A percentile compares a stretch with the other conserved stretches of the same genome.
phyloP scores from a whole-genome alignment of 1,140 invertebrate species.

The Propsilocerus akamusi region DNA sequence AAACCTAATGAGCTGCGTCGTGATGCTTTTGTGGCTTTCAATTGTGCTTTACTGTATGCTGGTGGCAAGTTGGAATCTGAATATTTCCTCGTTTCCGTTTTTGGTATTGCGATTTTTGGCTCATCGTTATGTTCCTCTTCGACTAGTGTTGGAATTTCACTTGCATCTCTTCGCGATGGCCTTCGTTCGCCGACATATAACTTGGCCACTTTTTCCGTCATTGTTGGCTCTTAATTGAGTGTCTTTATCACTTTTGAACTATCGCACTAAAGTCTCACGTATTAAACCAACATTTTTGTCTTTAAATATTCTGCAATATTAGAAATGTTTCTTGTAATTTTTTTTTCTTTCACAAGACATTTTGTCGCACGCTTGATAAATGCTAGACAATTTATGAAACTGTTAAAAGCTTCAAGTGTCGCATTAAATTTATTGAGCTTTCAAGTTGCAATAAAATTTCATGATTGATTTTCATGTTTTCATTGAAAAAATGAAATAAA shows the following conservation, averaged over 20 bases:
- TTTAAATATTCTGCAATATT: background rate
- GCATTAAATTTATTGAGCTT: too few species aligned
- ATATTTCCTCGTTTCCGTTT: background rate
- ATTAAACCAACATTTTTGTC: background rate
- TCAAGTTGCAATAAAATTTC: too few species aligned
- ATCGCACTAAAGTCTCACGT: background rate
- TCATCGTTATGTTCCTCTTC: conserved; percentile 19
- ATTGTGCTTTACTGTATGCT: background rate
- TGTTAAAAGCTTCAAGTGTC: too few species aligned
- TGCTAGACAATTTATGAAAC: too few species aligned
- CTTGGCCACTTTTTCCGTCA: conserved; percentile 3
- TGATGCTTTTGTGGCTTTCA: conserved; percentile 20
- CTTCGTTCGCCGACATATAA: conserved; percentile 14
- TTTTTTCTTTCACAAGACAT: background rate
- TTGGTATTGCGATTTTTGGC: conserved; percentile 7
- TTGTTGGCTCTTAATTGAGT: too few species aligned
- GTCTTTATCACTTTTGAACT: background rate
- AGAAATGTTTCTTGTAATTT: background rate
- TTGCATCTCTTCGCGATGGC: conserved; percentile 24
- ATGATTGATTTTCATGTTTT: too few species aligned
- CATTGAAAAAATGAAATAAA: too few species aligned
- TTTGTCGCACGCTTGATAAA: too few species aligned
- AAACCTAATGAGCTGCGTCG: conserved; percentile 21
- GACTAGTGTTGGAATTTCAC: conserved; percentile 24
- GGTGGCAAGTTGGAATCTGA: background rate